Evolutionary conservation across 1,140 invertebrate species (phyloP).

Genomic region (Drosophila saltans): DNA sequence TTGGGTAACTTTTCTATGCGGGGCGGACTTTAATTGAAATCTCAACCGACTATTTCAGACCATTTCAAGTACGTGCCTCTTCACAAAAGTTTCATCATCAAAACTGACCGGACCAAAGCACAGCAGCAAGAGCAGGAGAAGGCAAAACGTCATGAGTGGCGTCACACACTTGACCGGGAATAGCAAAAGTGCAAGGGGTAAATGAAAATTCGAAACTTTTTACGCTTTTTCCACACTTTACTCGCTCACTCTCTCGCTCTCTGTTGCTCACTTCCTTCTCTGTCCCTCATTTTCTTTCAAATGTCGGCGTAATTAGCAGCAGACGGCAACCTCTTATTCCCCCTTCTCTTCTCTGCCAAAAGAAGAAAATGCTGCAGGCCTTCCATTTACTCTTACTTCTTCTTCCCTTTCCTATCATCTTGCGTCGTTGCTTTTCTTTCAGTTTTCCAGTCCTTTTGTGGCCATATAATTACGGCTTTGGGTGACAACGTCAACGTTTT

Average conservation of each 20-base stretch:
- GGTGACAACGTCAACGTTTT: conserved; percentile 38
- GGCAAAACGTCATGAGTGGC: conserved; percentile 3
- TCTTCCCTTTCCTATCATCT: neutral
- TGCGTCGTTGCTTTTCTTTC: neutral
- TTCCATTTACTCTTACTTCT: conserved; percentile 32
- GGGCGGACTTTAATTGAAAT: conserved; percentile 71
- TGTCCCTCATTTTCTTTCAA: conserved; percentile 30
- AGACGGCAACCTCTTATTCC: conserved; percentile 30
- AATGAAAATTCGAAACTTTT: conserved; percentile 9
- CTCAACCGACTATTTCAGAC: conserved; percentile 55
- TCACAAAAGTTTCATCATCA: conserved; percentile 49
- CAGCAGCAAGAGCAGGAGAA: neutral
- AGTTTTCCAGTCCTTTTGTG: conserved; percentile 14
- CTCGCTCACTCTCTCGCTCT: neutral
- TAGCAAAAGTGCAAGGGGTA: conserved; percentile 8
- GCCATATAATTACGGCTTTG: conserved; percentile 58
- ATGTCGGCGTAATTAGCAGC: conserved; percentile 66
- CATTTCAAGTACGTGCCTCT: conserved; percentile 74
- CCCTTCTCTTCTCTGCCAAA: conserved; percentile 16
- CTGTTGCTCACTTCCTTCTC: neutral
- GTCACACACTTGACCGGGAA: neutral
- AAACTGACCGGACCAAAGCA: conserved; percentile 27
- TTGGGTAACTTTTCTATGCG: conserved; percentile 56
- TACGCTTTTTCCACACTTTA: neutral
- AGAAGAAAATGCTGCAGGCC: conserved; percentile 28